Evolutionary conservation across 2,888 invertebrate genomes (phyloP).

Genomic region (Dasysyrphus tricinctus): DNA sequence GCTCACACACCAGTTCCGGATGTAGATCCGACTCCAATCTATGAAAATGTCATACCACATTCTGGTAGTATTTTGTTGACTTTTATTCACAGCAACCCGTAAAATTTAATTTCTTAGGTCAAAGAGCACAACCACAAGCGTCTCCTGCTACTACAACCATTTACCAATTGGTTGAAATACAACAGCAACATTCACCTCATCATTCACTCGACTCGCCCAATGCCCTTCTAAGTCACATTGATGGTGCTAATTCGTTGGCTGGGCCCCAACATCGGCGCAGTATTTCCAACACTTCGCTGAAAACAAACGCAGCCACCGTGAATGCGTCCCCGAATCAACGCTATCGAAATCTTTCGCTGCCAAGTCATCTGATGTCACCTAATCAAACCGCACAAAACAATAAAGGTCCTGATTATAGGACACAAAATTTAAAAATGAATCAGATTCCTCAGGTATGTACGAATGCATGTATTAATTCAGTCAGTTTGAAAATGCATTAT

Average conservation of each 20-base stretch:
- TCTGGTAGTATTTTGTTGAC: conserved; percentile 77
- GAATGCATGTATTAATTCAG: neutral
- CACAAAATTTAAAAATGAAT: conserved; percentile 59
- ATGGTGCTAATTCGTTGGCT: conserved; percentile 78
- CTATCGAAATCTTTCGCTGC: conserved; percentile 82
- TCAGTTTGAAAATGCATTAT: too few relatives aligned
- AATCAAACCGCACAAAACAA: conserved; percentile 44
- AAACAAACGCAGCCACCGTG: conserved; percentile 63
- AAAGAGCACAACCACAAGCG: conserved; percentile 84
- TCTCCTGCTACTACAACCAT: conserved; percentile 82
- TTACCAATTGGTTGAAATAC: conserved; percentile 81
- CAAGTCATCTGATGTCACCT: conserved; percentile 79
- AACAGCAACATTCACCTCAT: conserved; percentile 71
- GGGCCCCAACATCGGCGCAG: conserved; percentile 82
- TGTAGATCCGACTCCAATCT: conserved; percentile 86
- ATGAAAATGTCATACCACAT: conserved; percentile 87
- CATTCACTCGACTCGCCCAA: conserved; percentile 67
- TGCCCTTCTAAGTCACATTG: conserved; percentile 73
- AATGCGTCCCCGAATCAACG: conserved; percentile 79
- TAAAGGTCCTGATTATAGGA: conserved; percentile 53
- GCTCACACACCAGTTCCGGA: conserved; percentile 85
- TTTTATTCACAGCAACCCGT: neutral
- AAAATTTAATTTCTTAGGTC: conserved; percentile 76
- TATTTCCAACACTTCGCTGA: conserved; percentile 80
- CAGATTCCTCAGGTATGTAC: conserved; percentile 63